Base-by-base conservation (phyloP, 1,140 invertebrate species). In the Andrena cerasifolii region DNA sequence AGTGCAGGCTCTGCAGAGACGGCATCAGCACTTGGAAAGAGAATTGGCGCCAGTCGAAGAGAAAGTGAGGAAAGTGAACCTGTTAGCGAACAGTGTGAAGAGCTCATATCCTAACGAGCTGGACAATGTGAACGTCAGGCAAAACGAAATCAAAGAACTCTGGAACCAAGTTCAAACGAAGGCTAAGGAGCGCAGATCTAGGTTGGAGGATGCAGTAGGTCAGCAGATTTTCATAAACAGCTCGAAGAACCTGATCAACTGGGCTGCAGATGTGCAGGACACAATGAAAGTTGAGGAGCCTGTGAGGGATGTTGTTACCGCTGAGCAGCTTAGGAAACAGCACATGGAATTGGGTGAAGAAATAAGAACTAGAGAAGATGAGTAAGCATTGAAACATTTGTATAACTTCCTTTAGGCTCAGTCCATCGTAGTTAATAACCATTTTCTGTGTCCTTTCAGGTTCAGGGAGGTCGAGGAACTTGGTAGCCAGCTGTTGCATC, bases 161-260 rank as follows among this genome's bases (percentile, higher is more conserved):
- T 99, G 98, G 98, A 95, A 96, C 73, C 95, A 97, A 88, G 96
- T 99, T 43, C 94, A 97, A 90, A 95, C 95, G 4, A 98, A 98
- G 87, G 97, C 98, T 1, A 94, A 94, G 14, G 96, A 98, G 62
- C 93, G 98, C 26, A 93, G 97, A 76, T 95, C 95, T 0, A 91
- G 97, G 67, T 94, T 99, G 12, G 97, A 99, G 90, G 97, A 98
- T 89, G 97, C 98, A 16, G 97, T 99, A 12, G 98, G 98, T 0
- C 96, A 97, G 86, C 97, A 99, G 90, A 97, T 99, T 82, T 99
- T 99, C 90, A 97, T 97, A 85, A 97, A 97, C 86, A 96, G 94
- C 82, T 95, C 96, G 3, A 97, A 97, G 89, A 96, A 96, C 71
- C 89, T 98, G 26, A 90, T 97, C 1, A 94, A 94, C 26, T 98